Percentiles rank a stretch among this genome's conserved stretches.
Conservation (phyloP, 2,113 vertebrate species). For the Odobenus rosmarus region DNA sequence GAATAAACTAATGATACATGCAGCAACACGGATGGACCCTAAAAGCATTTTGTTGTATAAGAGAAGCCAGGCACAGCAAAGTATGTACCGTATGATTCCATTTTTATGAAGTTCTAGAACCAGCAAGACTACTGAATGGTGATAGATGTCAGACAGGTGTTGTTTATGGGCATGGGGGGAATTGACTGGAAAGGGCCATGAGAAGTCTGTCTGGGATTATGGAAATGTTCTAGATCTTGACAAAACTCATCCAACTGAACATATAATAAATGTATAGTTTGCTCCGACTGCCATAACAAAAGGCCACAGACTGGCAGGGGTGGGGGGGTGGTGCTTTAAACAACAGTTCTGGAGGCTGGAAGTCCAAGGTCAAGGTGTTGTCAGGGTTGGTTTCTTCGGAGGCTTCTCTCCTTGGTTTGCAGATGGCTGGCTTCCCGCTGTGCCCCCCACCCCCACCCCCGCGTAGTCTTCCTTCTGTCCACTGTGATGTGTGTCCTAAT, state of each 20-base stretch:
- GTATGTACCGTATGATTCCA: neutral
- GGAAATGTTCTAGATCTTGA: neutral
- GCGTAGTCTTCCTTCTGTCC: neutral
- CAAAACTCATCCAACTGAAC: neutral
- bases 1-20: neutral
- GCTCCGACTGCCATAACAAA: neutral
- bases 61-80: neutral
- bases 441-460: neutral
- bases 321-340: neutral
- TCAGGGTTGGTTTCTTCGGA: neutral
- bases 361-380: neutral
- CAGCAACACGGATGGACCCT: neutral
- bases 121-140: neutral
- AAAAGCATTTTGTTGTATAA: neutral
- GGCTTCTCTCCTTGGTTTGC: neutral
- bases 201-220: neutral
- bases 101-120: constrained; percentile 16
- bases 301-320: neutral
- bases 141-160: neutral
- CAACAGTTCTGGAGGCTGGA: neutral
- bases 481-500: neutral
- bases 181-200: neutral
- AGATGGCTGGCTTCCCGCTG: neutral
- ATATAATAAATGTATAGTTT: neutral
- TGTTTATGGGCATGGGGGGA: neutral